Evolutionary conservation across 2,888 invertebrate genomes (phyloP), one percentile per base, ranked within the genome.

Genomic region (Sphecodes monilicornis): DNA sequence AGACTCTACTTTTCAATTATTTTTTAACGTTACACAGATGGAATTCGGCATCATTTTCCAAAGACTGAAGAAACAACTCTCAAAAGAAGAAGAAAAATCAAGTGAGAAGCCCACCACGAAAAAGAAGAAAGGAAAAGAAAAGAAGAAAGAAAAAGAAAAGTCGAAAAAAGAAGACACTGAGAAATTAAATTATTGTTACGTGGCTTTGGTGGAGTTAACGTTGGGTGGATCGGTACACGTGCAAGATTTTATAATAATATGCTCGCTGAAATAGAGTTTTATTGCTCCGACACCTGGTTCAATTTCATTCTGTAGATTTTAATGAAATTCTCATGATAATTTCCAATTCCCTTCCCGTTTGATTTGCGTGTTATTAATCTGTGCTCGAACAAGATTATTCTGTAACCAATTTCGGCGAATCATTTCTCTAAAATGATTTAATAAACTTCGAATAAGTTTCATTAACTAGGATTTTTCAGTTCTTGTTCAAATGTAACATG

Each of bases 31-130:
- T 64, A 36, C 32, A 2, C 50, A 85, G 84, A 1, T 46, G 39
- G 85, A 85, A 32, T 85, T 85, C 41, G 79, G 70, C 41, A 29
- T 85, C 22, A 72, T 39, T 32, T 85, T 84, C 32, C 84, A 76
- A n/a, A n/a, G 22, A 13, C 50, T 16, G 3, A 50, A 10, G 5
- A 46, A 32, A 5, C 41, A n/a, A 16, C 18, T 0, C 5, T 16
- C n/a, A 1, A n/a, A n/a, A n/a, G n/a, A 18, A 32, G 16, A 57
- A 11, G 73, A 50, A 10, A 36, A 41, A 46, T n/a, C 4, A 13
- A 4, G 8, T 11, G 18, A 36, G 22, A 64, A 32, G 5, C 8
- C 8, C 22, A 16, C 8, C 54, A 57, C 18, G 29, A 22, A 46
- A n/a, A 66, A 41, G 18, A 64, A 72, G 60, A 64, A 46, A 4